Evolutionary conservation across 2,797 vertebrate genomes (phyloP).

Genomic region (Gallinago solitaria): DNA sequence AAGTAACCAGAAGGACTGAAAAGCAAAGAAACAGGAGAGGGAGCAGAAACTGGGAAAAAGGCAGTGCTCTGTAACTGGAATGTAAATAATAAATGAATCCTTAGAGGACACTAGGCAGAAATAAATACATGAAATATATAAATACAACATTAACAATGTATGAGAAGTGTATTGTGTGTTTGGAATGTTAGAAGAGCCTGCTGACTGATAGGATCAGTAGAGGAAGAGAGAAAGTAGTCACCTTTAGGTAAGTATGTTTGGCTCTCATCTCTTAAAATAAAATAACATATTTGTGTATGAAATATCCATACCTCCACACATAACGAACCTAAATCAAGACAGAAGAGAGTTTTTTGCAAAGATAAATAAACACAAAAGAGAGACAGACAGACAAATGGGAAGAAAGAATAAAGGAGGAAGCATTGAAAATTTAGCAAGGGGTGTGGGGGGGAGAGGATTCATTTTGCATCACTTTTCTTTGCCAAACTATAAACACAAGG

Average conservation of each 20-base stretch:
- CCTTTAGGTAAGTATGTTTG: not conserved
- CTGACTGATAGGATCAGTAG: not conserved
- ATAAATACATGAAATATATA: not conserved
- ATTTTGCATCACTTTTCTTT: constrained; percentile 43
- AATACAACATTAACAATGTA: not conserved
- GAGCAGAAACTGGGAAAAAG: not conserved
- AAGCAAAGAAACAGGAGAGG: not conserved
- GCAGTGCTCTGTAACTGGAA: not conserved
- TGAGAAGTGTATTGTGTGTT: not conserved
- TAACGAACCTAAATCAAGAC: not conserved
- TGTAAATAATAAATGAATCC: not conserved
- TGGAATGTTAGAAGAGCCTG: not conserved
- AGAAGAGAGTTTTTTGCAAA: not conserved
- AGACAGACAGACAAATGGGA: not conserved
- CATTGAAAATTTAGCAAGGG: constrained; percentile 18
- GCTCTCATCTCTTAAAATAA: not conserved
- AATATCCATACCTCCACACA: not conserved
- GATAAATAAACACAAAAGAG: not conserved
- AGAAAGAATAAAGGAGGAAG: not conserved
- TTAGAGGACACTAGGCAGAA: not conserved
- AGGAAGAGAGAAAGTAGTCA: not conserved
- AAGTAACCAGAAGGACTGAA: not conserved
- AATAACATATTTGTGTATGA: not conserved
- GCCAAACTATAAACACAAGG: constrained; percentile 65
- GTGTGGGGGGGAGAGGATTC: not conserved